Percentiles rank a stretch among this genome's conserved stretches.
phyloP scores from a whole-genome alignment of 2,888 invertebrate species.

The Nephrotoma guestfalica region DNA sequence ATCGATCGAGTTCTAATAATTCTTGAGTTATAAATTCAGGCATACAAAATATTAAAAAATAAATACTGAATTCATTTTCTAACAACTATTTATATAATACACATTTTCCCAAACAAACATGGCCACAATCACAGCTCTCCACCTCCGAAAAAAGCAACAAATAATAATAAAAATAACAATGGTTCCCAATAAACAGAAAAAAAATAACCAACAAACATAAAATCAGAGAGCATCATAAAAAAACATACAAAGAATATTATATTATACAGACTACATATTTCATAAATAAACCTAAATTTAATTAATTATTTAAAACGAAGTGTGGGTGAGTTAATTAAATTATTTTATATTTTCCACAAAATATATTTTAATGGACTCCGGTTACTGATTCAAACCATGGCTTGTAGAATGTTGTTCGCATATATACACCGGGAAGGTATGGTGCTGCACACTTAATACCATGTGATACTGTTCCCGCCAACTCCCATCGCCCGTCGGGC shows the following conservation, averaged over 20 bases:
- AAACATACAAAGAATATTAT: background rate
- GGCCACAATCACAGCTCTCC: background rate
- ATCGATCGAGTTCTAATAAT: background rate
- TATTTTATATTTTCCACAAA: background rate
- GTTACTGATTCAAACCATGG: slow-evolving; percentile 81
- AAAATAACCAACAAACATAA: background rate
- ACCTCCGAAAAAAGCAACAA: background rate
- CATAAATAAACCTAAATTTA: background rate
- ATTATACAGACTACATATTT: background rate
- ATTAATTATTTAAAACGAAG: background rate
- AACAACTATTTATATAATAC: background rate
- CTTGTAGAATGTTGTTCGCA: slow-evolving; percentile 83
- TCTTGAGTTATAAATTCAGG: background rate
- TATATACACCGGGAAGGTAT: slow-evolving; percentile 83
- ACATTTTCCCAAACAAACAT: background rate
- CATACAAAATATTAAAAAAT: background rate
- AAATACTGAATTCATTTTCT: background rate
- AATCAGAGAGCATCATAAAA: background rate
- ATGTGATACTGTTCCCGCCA: slow-evolving; percentile 85
- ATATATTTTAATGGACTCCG: slow-evolving; percentile 44
- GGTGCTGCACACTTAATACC: slow-evolving; percentile 92
- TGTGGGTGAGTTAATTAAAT: background rate
- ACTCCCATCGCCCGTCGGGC: slow-evolving; percentile 70
- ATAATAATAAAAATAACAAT: background rate
- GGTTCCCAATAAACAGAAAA: background rate